Conservation (phyloP, 2,888 invertebrate species). For the Sinhomidia bicolor region DNA sequence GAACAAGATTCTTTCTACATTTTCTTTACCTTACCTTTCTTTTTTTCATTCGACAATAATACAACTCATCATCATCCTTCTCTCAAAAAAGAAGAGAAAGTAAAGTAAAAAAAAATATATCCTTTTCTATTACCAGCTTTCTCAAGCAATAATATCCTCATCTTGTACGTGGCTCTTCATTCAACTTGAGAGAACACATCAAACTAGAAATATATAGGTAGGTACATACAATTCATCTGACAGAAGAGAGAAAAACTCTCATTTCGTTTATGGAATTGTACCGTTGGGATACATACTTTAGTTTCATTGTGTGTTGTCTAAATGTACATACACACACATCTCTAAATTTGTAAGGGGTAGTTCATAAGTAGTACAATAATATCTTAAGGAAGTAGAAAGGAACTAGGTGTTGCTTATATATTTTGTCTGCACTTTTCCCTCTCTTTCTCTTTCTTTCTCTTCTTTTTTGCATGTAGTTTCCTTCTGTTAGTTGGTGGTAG, state of each 20-base stretch:
- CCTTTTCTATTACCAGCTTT: slow-evolving; percentile 38
- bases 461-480: neutral
- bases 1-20: neutral
- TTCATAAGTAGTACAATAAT: too few relatives aligned
- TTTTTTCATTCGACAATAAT: slow-evolving; percentile 3
- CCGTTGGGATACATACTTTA: slow-evolving; percentile 56
- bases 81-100: neutral
- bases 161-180: slow-evolving; percentile 30
- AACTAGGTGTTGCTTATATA: slow-evolving; percentile 21
- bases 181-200: slow-evolving; percentile 38
- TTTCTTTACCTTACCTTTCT: neutral
- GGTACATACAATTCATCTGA: slow-evolving; percentile 12
- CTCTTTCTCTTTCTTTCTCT: neutral
- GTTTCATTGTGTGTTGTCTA: slow-evolving; percentile 23
- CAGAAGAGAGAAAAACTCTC: slow-evolving; percentile 45
- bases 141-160: slow-evolving; percentile 37
- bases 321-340: neutral
- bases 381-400: neutral
- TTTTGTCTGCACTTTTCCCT: neutral
- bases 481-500: neutral
- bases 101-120: slow-evolving; percentile 20
- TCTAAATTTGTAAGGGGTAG: neutral
- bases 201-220: neutral
- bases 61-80: neutral
- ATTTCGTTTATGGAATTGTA: slow-evolving; percentile 71